phyloP scores from a whole-genome alignment of 1,140 invertebrate genomes.

The Tetranychus cinnabarinus region DNA sequence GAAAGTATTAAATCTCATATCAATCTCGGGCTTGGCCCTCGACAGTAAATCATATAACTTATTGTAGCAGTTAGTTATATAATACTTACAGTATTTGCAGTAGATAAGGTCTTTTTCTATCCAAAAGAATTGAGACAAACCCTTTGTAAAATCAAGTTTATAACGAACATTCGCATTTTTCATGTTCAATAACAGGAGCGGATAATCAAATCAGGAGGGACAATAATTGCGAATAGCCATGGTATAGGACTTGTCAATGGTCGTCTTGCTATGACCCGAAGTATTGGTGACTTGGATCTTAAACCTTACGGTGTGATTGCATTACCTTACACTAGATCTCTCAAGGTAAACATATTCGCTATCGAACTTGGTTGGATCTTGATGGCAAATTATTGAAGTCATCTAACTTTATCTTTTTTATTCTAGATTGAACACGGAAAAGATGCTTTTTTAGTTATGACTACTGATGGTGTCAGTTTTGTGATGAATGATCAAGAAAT shows the following conservation, averaged over 20 bases:
- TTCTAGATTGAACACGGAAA: constrained; percentile 27
- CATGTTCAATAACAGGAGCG: constrained; percentile 11
- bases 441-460: constrained; percentile 29
- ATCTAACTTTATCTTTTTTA: constrained; percentile 7
- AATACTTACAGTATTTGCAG: no score
- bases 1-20: no score
- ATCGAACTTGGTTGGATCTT: not conserved
- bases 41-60: no score
- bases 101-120: no score
- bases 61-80: no score
- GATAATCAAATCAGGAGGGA: constrained; percentile 20
- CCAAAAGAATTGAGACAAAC: no score
- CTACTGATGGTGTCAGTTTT: constrained; percentile 29
- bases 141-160: no score
- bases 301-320: constrained; percentile 29
- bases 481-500: constrained; percentile 29
- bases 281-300: constrained; percentile 30
- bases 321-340: constrained; percentile 22
- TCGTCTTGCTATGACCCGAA: constrained; percentile 30
- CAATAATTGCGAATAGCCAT: constrained; percentile 21
- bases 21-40: no score
- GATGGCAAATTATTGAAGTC: not conserved
- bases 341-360: constrained; percentile 18
- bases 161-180: not conserved
- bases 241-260: constrained; percentile 26